Conservation (phyloP, 2,888 invertebrate species). For the Drymonia ruficornis region DNA sequence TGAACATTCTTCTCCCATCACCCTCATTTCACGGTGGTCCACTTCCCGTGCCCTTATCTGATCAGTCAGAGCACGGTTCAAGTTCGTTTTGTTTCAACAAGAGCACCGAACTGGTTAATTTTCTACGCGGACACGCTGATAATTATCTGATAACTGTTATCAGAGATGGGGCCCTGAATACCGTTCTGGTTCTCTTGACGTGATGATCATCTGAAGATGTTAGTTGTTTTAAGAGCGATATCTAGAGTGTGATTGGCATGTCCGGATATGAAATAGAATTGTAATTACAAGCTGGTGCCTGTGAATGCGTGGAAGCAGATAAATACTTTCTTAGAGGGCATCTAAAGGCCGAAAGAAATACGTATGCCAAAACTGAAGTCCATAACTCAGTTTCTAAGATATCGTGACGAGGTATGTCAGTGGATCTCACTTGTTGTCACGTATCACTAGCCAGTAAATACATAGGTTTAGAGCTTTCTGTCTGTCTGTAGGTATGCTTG, state of each 20-base stretch:
- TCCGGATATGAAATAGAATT: not conserved
- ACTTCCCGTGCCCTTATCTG: not conserved
- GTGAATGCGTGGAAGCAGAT: too few species aligned
- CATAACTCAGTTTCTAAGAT: too few species aligned
- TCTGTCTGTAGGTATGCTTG: too few species aligned
- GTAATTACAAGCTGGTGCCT: too few species aligned
- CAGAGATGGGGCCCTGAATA: not conserved
- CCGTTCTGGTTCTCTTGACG: not conserved
- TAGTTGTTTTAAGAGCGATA: not conserved
- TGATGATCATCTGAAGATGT: not conserved
- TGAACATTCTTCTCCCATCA: too few species aligned
- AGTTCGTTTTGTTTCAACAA: not conserved
- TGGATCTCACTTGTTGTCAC: too few species aligned
- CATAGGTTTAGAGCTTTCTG: too few species aligned
- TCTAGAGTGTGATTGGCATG: not conserved
- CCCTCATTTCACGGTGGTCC: conserved; percentile 2
- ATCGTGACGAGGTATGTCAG: too few species aligned
- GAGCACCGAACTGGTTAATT: not conserved
- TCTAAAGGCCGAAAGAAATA: too few species aligned
- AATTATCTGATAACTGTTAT: conserved; percentile 4
- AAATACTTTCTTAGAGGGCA: too few species aligned
- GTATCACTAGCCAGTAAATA: too few species aligned
- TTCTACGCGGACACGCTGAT: conserved; percentile 1
- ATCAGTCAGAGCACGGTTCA: not conserved
- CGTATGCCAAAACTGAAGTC: too few species aligned